Evolutionary conservation across 2,113 vertebrate genomes (phyloP), one percentile per base, ranked within the genome.

Genomic region (Raphicerus campestris): DNA sequence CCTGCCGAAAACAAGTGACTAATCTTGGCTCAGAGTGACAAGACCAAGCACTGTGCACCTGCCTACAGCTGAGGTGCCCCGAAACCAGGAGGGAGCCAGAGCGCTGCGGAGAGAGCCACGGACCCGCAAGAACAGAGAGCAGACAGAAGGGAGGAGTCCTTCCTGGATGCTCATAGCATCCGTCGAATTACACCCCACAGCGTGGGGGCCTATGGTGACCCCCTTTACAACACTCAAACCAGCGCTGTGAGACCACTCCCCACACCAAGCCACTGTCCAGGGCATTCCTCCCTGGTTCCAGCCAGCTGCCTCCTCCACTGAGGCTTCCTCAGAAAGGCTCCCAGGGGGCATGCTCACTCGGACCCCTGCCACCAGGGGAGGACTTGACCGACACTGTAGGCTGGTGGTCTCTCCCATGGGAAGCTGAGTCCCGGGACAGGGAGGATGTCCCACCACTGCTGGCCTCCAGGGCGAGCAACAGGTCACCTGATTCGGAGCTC

Each of bases 81-180:
- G 96, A 77, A 49, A 58, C 51, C 56, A 89, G 78, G 51, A 89
- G 60, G 86, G 70, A 90, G 87, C 24, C 35, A 6, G 55, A 91
- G 51, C 13, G 35, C 88, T 75, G 61, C 61, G 30, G 49, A 73
- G n/a, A 53, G 8, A 32, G 53, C 47, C 22, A 17, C 1, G 3
- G 60, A 49, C 92, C 32, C 3, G 32, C 39, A 19, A 53, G 73
- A 19, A 15, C 9, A 7, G 5, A 22, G 14, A 13, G 61, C 2
- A 49, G 32, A 22, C 1, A 6, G 15, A 13, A 56, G 9, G 0
- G 0, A 56, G 75, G 56, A 6, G 20, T 19, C 47, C 70, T 42
- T 45, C 47, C 2, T 20, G 10, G 39, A 56, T 35, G 1, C 51
- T 32, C 5, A 51, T 10, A 35, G 17, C 35, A 30, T n/a, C 63